Conservation (phyloP, 2,113 vertebrate species). For the Heptranchias perlo region DNA sequence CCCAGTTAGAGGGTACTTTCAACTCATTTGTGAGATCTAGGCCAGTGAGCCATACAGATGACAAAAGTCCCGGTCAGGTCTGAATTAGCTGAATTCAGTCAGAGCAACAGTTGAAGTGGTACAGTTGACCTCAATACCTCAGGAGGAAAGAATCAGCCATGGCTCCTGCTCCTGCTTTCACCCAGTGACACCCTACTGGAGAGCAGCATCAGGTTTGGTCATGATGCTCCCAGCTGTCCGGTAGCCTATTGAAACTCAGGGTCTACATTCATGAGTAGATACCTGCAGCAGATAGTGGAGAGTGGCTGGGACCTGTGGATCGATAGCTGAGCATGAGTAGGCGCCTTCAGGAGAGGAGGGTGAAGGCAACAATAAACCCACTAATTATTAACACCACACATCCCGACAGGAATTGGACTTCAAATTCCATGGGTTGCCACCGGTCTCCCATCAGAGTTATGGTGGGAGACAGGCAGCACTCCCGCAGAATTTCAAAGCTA, state of each 20-base stretch:
- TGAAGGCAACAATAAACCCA: background rate
- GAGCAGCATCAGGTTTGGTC: background rate
- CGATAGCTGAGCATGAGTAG: background rate
- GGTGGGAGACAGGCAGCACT: background rate
- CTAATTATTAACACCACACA: background rate
- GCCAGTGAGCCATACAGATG: background rate
- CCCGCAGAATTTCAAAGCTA: background rate
- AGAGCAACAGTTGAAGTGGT: background rate
- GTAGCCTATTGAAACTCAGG: background rate
- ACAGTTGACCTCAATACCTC: background rate
- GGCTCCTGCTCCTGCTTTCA: background rate
- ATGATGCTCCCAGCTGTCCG: background rate
- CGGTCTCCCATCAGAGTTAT: background rate
- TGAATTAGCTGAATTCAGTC: background rate
- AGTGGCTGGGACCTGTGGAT: background rate
- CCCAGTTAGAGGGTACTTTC: background rate
- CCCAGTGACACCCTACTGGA: background rate
- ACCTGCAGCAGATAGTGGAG: too few relatives aligned
- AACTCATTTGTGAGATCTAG: background rate
- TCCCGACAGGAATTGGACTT: background rate
- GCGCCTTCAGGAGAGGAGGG: background rate
- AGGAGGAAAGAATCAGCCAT: background rate
- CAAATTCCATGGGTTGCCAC: background rate
- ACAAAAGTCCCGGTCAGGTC: background rate
- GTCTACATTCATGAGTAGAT: background rate